Evolutionary conservation across 2,888 invertebrate species (phyloP), one percentile per base, ranked within the genome.

Genomic region (Erynnis tages): DNA sequence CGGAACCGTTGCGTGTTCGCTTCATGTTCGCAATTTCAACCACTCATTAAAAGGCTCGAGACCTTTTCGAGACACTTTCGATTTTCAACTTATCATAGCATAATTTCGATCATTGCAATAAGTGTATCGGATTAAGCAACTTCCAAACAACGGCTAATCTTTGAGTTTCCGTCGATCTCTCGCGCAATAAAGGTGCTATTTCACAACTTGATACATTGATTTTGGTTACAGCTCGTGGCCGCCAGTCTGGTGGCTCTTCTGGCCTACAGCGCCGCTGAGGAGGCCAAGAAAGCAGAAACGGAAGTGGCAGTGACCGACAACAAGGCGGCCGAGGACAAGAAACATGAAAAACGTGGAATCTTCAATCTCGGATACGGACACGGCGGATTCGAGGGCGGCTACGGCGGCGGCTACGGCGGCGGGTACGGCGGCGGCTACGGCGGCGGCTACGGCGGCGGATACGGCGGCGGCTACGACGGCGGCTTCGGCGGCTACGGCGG

Each of bases 291-390:
- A 76, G 82, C 90, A 79, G 91, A 91, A 85, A 89, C 84, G 65
- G 90, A 90, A 87, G 88, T 88, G 86, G 90, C 89, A 79, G 89
- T 83, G 79, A 79, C 82, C 76, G 91, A 91, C 68, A 83, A 85
- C 70, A 89, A 91, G 70, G 89, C 86, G 64, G 90, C 80, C 47
- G 93, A 93, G 57, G 93, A 93, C 58, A 94, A 94, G 72, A 93
- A 94, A 63, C 93, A 94, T 73, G 94, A 94, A 62, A 95, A 95
- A 76, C 92, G 95, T 67, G 95, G 95, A 50, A 82, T 95, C 53
- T 73, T 76, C 58, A 91, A 91, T 60, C 86, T 91, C 54, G 91
- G 91, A 54, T 90, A 88, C 58, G 87, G 85, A 55, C 75, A 61
- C 4, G 61, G 66, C 5, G 62, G 67, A 4, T 67, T 62, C 47